phyloP scores from a whole-genome alignment of 2,888 invertebrate genomes.

The Prosopocoilus inquinatus region DNA sequence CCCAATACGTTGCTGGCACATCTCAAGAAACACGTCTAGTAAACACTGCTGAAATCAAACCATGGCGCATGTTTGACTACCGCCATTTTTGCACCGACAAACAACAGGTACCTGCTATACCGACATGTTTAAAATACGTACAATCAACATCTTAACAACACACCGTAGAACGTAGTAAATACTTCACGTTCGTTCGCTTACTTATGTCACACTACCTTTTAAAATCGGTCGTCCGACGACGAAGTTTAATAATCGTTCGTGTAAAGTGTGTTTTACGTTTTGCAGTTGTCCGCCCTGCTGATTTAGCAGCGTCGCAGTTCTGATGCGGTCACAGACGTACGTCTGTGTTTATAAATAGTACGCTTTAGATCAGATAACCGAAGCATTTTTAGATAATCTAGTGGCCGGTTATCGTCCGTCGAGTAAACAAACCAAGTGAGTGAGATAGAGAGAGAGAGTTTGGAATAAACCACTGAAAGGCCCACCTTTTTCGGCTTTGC shows the following conservation, averaged over 20 bases:
- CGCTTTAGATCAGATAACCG: too few species aligned
- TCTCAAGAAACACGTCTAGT: slow-evolving; percentile 52
- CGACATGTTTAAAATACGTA: slow-evolving; percentile 25
- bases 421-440: too few species aligned
- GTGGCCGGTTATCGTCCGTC: too few species aligned
- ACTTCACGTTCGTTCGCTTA: neutral
- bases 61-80: slow-evolving; percentile 49
- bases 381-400: too few species aligned
- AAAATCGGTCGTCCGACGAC: neutral
- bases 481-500: slow-evolving; percentile 49
- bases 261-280: too few species aligned
- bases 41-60: slow-evolving; percentile 54
- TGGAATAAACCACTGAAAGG: slow-evolving; percentile 20
- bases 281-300: too few species aligned
- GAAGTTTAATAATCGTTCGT: too few species aligned
- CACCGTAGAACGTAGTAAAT: neutral
- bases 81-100: slow-evolving; percentile 41
- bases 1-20: slow-evolving; percentile 28
- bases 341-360: too few species aligned
- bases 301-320: too few species aligned
- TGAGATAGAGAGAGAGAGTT: too few species aligned
- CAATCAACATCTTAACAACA: neutral
- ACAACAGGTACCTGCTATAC: slow-evolving; percentile 34
- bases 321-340: too few species aligned
- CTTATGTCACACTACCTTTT: neutral